Base-by-base conservation (phyloP, 35 echinoderm and acorn worm genomes). In the Eucidaris tribuloides region DNA sequence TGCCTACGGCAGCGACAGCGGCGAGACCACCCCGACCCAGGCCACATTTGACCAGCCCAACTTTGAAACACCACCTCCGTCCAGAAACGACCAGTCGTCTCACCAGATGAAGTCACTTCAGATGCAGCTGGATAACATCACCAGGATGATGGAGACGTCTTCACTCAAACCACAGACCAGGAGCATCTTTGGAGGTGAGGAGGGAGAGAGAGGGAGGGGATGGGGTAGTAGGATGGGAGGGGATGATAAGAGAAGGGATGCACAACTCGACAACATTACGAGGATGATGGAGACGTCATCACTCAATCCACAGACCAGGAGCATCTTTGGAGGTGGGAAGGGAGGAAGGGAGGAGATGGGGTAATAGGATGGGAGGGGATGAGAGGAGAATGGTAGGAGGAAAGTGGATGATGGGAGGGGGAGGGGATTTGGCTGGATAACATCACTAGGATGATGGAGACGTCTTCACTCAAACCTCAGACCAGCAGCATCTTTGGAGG, bases 381-480 rank as follows among this genome's bases (percentile, higher is more conserved):
- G n/a, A n/a, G n/a, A n/a, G n/a, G n/a, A n/a, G n/a, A 54, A 54
- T 54, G 9, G n/a, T n/a, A 54, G n/a, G n/a, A 13, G n/a, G n/a
- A 54, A 13, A 13, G 49, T 13, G n/a, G n/a, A 54, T 54, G 9
- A 54, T 54, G n/a, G 9, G n/a, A 13, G n/a, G 9, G 9, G 9
- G 49, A 32, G 31, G 41, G 64, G 64, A 37, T 70, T 70, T 70
- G 64, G 52, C 46, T 91, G 0, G 77, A 89, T 43, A 94, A 94
- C 50, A 94, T 94, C 70, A 89, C 77, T 18, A 54, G 88, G 29
- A 94, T 94, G 92, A 94, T 94, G 92, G 86, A 94, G 77, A 59
- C 82, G 31, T 74, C 81, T 5, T 59, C 85, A 32, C 34, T 88
- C 48, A 41, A n/a, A 48, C 40, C 32, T 44, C 36, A 31, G 11